Base-by-base conservation (phyloP, 2,888 invertebrate species). In the Aleiodes leptofemur region DNA sequence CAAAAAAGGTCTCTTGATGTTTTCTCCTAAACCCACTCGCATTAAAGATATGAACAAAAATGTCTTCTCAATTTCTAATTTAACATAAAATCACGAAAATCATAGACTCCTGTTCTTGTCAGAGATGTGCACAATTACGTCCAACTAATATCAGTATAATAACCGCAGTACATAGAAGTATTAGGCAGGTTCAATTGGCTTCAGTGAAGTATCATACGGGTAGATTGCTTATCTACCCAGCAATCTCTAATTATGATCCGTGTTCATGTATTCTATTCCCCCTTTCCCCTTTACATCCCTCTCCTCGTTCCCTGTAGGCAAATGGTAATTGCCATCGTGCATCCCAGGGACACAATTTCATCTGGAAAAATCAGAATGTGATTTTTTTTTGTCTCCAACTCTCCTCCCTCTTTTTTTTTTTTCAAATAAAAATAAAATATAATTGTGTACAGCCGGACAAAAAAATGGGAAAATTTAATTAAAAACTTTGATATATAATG, bases 161-260 rank as follows among this genome's bases (percentile, higher is more conserved):
- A 43, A 66, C 16, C 48, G 38, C 50, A 29, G 51, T 59, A 53
- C 53, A 34, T 31, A 50, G 23, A 69, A 59, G 59, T 43, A n/a
- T 16, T 51, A 73, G 43, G 29, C 34, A 56, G 14, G 34, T 73
- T 50, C 31, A 69, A 59, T 69, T 29, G 50, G 9, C 57, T 51
- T 64, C 43, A 43, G 61, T n/a, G 57, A 50, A 31, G 38, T 61
- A 72, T 72, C 66, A 72, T 72, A 31, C 59, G 38, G 57, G 53
- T 14, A 51, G 59, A 74, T 61, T 51, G 59, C 61, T 74, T 74
- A 74, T 74, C 74, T 69, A n/a, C 51, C 23, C 16, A 48, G 59
- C 16, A 56, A 74, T 74, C 74, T 69, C 59, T 69, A 73, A 73
- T 74, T 74, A 74, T 69, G 59, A 74, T 74, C 53, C 61, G 38